Conservation (phyloP, 2,797 vertebrate genomes). For the Ficedula albicollis region DNA sequence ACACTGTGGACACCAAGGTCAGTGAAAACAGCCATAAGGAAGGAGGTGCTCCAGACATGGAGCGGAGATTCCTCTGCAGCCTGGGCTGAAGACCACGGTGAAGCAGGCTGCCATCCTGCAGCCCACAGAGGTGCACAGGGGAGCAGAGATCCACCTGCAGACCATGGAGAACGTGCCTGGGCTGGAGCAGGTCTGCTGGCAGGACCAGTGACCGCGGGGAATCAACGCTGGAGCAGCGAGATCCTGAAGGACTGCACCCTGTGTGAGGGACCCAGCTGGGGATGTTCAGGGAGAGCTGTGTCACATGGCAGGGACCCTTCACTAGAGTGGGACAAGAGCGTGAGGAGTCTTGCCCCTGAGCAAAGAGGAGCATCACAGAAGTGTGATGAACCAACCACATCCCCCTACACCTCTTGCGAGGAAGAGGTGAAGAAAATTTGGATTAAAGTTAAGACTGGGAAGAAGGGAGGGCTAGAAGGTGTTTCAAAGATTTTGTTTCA, state of each 20-base stretch:
- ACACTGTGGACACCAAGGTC: background rate
- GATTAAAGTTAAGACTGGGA: background rate
- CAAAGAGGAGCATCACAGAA: background rate
- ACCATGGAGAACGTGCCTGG: background rate
- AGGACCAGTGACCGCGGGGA: accelerated
- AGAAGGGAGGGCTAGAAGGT: background rate
- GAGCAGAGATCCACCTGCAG: background rate
- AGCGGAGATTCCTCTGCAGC: background rate
- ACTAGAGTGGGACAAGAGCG: background rate
- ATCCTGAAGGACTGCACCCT: background rate
- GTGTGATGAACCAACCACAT: background rate
- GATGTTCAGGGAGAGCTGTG: background rate
- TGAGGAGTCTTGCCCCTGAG: background rate
- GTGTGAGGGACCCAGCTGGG: background rate
- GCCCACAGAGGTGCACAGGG: background rate
- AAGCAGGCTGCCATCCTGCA: background rate
- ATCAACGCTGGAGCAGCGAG: background rate
- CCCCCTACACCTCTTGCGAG: accelerated
- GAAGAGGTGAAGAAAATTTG: background rate
- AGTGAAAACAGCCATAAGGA: background rate
- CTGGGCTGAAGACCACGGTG: background rate
- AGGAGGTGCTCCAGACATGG: background rate
- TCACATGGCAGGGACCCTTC: background rate
- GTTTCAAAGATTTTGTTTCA: background rate
- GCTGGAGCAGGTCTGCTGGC: background rate